phyloP scores from a whole-genome alignment of 2,797 vertebrate genomes.

The Enoplosus armatus region DNA sequence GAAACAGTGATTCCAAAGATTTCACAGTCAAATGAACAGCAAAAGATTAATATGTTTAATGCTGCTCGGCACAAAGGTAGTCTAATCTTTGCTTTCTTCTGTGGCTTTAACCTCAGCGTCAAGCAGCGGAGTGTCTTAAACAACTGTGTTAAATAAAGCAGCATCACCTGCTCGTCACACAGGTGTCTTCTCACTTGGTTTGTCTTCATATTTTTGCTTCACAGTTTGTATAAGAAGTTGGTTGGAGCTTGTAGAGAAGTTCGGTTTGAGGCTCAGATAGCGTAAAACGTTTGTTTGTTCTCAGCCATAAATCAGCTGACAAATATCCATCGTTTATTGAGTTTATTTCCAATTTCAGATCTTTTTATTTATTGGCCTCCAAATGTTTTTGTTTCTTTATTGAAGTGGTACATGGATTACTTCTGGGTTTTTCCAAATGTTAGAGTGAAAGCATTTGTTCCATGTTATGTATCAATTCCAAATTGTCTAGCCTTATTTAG shows the following conservation, averaged over 20 bases:
- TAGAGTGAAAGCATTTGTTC: not conserved
- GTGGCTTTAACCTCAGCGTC: constrained; percentile 84
- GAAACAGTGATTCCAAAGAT: constrained; percentile 92
- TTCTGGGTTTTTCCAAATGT: not conserved
- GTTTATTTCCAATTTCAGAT: not conserved
- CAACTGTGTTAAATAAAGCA: constrained; percentile 64
- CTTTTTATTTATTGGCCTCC: not conserved
- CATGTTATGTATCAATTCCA: not conserved
- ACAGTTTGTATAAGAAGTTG: constrained; percentile 81
- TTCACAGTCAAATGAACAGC: constrained; percentile 97
- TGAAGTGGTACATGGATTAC: not conserved
- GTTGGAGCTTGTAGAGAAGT: constrained; percentile 63
- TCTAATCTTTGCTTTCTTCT: constrained; percentile 91
- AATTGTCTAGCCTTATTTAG: not conserved
- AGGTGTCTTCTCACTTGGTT: constrained; percentile 85
- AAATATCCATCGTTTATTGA: too few relatives aligned
- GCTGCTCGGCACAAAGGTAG: constrained; percentile 89
- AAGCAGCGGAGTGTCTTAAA: constrained; percentile 79
- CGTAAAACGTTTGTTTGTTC: too few relatives aligned
- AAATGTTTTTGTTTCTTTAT: not conserved
- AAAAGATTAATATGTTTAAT: constrained; percentile 96
- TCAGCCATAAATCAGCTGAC: too few relatives aligned
- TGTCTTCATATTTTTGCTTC: constrained; percentile 76
- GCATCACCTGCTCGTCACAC: constrained; percentile 89
- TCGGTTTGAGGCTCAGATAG: constrained; percentile 80